Base-by-base conservation (phyloP, 2,113 vertebrate genomes). In the Urocitellus parryii region DNA sequence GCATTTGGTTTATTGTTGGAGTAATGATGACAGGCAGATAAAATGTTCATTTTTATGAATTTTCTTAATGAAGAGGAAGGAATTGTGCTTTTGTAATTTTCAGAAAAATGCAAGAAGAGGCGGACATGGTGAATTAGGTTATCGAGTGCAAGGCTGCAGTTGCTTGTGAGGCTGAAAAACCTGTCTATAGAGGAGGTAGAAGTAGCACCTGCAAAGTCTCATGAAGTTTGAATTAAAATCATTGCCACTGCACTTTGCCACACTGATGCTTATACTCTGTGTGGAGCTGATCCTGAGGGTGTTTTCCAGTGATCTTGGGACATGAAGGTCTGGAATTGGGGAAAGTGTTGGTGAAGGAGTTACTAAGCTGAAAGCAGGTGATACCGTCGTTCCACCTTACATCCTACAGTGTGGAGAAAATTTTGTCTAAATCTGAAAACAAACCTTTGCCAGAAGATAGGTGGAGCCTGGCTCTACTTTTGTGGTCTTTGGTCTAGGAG, bases 281-380 rank as follows among this genome's bases (percentile, higher is more conserved):
- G 98, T 20, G 99, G 99, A 67, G 98, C 99, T 82, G 99, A 99
- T 96, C 98, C 99, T 0, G 99, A 99, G 99, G 99, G 83, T 98
- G 97, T 84, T 99, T 99, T 79, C 99, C 99, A 61, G 99, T 99
- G 34, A 99, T 99, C 85, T 65, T 99, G 97, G 99, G 65, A 99
- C 99, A 0, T 99, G 99, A 98, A 99, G 99, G 96, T 99, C 98
- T 45, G 99, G 99, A 34, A 97, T 99, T 96, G 98, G 99, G 17
- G 99, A 99, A 84, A 99, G 98, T 83, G 98, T 99, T 51, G 99
- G 99, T 0, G 99, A 99, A 96, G 99, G 99, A 81, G 99, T 99
- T 94, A 99, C 99, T 67, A 99, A 99, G 92, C 98, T 99, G 89
- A 99, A 99, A 97, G 98, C 99, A 29, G 99, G 99, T 72, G 99